phyloP scores from a whole-genome alignment of 2,113 vertebrate species.

The Vidua macroura region DNA sequence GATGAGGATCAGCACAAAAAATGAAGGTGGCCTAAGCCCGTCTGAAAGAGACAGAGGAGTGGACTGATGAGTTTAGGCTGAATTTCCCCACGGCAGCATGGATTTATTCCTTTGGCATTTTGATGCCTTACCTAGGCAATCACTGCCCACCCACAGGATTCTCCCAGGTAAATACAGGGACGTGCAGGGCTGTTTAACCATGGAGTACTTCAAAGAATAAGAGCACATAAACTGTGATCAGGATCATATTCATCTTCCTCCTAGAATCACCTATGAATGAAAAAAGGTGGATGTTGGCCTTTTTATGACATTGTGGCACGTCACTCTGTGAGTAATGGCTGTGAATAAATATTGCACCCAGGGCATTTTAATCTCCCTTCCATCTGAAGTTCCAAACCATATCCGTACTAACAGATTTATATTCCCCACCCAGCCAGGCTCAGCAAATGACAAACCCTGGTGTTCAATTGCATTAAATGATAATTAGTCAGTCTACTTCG shows the following conservation, averaged over 20 bases:
- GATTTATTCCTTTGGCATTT: not conserved
- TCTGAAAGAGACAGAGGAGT: not conserved
- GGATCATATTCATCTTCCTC: not conserved
- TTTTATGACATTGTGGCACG: conserved; percentile 39
- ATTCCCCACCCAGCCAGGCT: conserved; percentile 10
- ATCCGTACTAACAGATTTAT: not conserved
- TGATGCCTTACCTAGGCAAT: not conserved
- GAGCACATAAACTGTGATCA: not conserved
- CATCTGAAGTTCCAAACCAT: not conserved
- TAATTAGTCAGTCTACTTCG: conserved; percentile 14
- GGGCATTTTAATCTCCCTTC: conserved; percentile 45
- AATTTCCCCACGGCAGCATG: not conserved
- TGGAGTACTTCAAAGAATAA: not conserved
- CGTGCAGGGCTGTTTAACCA: not conserved
- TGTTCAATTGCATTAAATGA: conserved; percentile 2
- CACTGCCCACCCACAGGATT: not conserved
- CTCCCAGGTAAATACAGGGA: not conserved
- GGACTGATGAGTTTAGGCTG: not conserved
- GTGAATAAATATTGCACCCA: conserved; percentile 52
- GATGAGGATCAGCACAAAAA: not conserved
- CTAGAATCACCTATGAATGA: not conserved
- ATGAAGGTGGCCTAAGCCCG: not conserved
- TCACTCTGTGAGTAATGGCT: conserved; percentile 45
- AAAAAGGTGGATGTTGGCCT: conserved; percentile 40
- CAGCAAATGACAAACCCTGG: not conserved